phyloP scores from a whole-genome alignment of 2,113 vertebrate genomes.

The Dipodomys ordii region DNA sequence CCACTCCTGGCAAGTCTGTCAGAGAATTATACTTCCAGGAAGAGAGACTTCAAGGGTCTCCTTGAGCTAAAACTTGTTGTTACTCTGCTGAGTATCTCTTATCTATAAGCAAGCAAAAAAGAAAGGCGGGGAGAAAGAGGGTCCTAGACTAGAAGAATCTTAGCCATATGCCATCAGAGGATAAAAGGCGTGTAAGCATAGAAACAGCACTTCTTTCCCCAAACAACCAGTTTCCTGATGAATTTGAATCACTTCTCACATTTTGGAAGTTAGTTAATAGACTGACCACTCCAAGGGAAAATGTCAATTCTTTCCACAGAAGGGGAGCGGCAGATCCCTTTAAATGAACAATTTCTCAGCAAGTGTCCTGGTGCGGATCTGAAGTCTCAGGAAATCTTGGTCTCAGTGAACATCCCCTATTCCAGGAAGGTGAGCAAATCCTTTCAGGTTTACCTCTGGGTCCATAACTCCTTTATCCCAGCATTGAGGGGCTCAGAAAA shows the following conservation, averaged over 20 bases:
- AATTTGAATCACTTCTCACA: not conserved
- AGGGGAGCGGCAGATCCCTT: constrained; percentile 84
- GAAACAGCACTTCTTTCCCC: not conserved
- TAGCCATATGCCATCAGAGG: not conserved
- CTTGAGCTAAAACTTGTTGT: not conserved
- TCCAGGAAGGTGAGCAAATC: constrained; percentile 87
- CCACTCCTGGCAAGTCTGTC: not conserved
- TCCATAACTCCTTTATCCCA: not conserved
- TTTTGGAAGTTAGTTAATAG: not conserved
- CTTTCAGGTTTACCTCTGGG: not conserved
- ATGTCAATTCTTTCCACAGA: constrained; percentile 76
- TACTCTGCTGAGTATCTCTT: not conserved
- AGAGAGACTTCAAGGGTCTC: not conserved
- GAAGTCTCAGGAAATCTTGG: constrained; percentile 89
- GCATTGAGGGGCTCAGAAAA: not conserved
- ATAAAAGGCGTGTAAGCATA: not conserved
- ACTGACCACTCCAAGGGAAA: not conserved
- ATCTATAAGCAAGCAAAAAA: not conserved
- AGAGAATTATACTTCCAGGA: not conserved
- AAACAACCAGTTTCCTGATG: not conserved
- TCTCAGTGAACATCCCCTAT: constrained; percentile 91
- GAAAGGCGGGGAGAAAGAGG: not conserved
- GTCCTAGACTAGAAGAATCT: not conserved
- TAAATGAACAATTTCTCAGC: constrained; percentile 91
- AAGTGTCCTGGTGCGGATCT: constrained; percentile 87